Evolutionary conservation across 2,113 vertebrate species (phyloP), one percentile per base, ranked within the genome.

Genomic region (Aleadryas rufinucha): DNA sequence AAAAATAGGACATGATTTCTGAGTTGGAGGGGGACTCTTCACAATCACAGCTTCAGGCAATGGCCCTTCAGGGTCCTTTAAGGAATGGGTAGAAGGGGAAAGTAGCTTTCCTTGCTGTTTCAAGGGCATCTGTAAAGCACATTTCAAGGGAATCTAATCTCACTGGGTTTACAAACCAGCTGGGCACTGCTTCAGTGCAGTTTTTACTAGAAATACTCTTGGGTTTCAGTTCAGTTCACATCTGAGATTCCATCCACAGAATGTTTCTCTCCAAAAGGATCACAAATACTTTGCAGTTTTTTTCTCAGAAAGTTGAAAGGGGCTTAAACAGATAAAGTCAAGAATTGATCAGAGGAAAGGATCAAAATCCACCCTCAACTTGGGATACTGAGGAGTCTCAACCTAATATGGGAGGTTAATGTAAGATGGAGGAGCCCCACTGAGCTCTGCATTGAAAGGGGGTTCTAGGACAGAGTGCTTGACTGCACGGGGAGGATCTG

Each of bases 11-110:
- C 24, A 21, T 35, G 2, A n/a, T 60, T 89, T 72, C 76, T 49
- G 53, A 53, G 66, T 41, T 37, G 63, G 61, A 69, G 4, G 31
- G 37, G 21, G 11, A 30, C 66, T 53, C 41, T 42, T 52, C 61
- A 47, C 26, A 84, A 14, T 13, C 4, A 2, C 50, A 57, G 33
- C 68, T 47, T 33, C 54, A n/a, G 57, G 56, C 0, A 0, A 11
- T 45, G 18, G 50, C n/a, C 35, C 14, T 76, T 76, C 5, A 1
- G 14, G 18, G 22, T 93, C 37, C 39, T 60, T 47, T 52, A 52
- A 74, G 44, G 11, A 91, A 71, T 66, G 11, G 13, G 16, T 11
- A 2, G 19, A 26, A 61, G 33, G 35, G 30, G 19, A 54, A 81
- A 35, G 47, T 13, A 64, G 16, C 50, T 63, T 33, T 84, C 26